Conservation (phyloP, 2,797 vertebrate genomes). For the Strix occidentalis region DNA sequence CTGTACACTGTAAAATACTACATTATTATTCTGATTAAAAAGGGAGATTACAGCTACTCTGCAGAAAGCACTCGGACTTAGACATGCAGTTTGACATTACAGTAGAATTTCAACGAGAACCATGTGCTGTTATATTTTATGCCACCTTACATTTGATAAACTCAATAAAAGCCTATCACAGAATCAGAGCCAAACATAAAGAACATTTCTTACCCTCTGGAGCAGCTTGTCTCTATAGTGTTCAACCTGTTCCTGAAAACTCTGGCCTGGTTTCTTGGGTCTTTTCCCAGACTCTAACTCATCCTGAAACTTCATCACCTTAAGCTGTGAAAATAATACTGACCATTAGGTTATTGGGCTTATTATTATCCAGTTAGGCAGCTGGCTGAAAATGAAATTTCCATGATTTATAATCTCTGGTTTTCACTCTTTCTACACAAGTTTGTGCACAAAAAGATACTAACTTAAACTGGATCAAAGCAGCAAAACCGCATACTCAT, state of each 20-base stretch:
- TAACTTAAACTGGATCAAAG: neutral
- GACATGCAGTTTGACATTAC: neutral
- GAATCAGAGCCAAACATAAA: conserved; percentile 27
- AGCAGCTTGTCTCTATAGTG: conserved; percentile 97
- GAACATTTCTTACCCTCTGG: conserved; percentile 86
- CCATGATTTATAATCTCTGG: neutral
- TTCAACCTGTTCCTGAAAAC: conserved; percentile 97
- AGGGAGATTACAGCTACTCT: neutral
- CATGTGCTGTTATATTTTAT: neutral
- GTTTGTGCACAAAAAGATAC: neutral
- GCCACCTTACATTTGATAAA: neutral
- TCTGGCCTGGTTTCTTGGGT: conserved; percentile 94
- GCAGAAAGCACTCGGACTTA: neutral
- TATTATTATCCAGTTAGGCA: conserved; percentile 2
- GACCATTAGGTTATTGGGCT: conserved; percentile 53
- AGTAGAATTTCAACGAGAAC: neutral
- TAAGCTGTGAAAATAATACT: conserved; percentile 83
- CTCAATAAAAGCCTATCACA: neutral
- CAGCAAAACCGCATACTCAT: neutral
- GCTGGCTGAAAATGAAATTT: conserved; percentile 31
- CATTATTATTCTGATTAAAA: neutral
- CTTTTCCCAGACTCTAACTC: conserved; percentile 97
- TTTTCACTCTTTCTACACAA: neutral
- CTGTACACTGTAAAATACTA: neutral
- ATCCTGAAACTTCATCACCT: conserved; percentile 99